Conservation (phyloP, 2,113 vertebrate genomes). For the Gnathonemus echidnorhynchus region DNA sequence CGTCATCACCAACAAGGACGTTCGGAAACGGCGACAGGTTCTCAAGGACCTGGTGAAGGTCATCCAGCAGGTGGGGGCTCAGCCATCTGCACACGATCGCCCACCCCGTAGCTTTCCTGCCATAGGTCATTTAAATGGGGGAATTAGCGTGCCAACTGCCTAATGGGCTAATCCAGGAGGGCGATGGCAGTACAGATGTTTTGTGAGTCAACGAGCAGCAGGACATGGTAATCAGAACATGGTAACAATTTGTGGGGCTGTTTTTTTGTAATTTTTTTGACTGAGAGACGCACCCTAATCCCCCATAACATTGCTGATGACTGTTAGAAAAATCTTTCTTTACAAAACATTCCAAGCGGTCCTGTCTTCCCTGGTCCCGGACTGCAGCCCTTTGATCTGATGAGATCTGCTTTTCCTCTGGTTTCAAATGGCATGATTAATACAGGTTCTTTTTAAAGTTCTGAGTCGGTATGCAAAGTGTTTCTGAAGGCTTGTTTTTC, state of each 20-base stretch:
- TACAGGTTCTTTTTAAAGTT: not conserved
- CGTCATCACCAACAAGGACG: conserved; percentile 95
- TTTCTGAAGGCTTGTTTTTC: conserved; percentile 21
- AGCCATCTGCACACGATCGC: not conserved
- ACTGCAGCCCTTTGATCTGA: not conserved
- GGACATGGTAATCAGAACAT: not conserved
- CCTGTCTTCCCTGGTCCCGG: not conserved
- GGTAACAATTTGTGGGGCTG: not conserved
- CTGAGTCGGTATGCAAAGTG: not conserved
- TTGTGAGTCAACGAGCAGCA: not conserved
- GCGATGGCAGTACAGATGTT: not conserved
- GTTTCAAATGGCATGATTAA: not conserved
- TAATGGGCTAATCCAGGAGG: not conserved
- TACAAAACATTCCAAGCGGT: not conserved
- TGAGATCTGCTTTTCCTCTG: conserved; percentile 9
- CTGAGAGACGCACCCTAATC: not conserved
- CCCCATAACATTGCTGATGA: not conserved
- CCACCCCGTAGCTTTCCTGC: not conserved
- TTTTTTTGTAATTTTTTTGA: not conserved
- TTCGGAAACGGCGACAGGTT: conserved; percentile 86
- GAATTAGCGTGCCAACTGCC: not conserved
- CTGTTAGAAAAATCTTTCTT: not conserved
- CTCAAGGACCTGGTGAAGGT: conserved; percentile 94
- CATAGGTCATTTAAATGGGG: not conserved
- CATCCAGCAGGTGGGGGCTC: conserved; percentile 81